Base-by-base conservation (phyloP, 2,797 vertebrate species). In the Sebastolobus altivelis region DNA sequence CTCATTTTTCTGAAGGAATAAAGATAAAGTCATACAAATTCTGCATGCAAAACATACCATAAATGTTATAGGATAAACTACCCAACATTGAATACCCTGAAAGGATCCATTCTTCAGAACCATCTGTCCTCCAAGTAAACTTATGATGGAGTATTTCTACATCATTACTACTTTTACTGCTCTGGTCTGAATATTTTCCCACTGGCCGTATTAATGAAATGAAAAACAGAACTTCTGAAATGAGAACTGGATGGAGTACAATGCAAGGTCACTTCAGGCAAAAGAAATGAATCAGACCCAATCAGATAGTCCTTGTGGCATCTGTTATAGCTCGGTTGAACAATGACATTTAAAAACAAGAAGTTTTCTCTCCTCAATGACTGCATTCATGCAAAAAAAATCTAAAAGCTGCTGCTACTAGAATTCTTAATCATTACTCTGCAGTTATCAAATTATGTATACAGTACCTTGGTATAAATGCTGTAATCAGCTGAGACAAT, bases 401-500 rank as follows among this genome's bases (percentile, higher is more conserved):
- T 87, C 52, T 65, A 60, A 68, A 56, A 55, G 66, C 11, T 18
- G 5, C 18, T 11, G 8, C n/a, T 11, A 65, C 10, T 46, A 6
- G 14, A 40, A 76, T 16, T 65, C 18, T 65, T 33, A 31, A 68
- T 25, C 12, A 71, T 80, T 52, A 54, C 40, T 40, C 56, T 12
- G 22, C 16, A 63, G 37, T 54, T 52, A 49, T 55, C 13, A 35
- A 67, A 68, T 72, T 13, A 67, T 65, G 46, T 43, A 35, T 55
- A 13, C 11, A 58, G 70, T 27, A 66, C 46, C 13, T 38, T 46
- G 11, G 56, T 18, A 43, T 69, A 60, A 83, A 83, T 31, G 68
- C 62, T 72, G 58, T 80, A 74, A 79, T 82, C 58, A 81, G 2
- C 18, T 66, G 8, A 84, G 49, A 86, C 67, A 83, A 74, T 73